Evolutionary conservation across 1,140 invertebrate genomes (phyloP).

Genomic region (Ptiloglossa arizonensis): DNA sequence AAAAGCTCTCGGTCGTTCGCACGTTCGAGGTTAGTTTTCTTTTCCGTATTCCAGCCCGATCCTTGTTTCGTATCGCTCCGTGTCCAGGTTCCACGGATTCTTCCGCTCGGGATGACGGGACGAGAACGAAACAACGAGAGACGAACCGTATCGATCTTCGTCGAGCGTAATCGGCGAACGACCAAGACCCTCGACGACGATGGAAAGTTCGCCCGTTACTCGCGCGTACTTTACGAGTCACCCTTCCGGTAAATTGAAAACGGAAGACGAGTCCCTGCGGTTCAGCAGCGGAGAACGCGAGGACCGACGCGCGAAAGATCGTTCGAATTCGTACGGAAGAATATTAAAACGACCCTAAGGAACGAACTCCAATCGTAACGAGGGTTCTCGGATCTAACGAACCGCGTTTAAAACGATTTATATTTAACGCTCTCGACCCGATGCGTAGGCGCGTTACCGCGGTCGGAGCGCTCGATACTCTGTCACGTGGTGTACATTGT

Average conservation of each 20-base stretch:
- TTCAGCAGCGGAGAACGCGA: too few relatives aligned
- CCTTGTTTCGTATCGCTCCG: not conserved
- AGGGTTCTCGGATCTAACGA: too few relatives aligned
- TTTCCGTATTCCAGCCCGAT: not conserved
- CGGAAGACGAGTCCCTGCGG: too few relatives aligned
- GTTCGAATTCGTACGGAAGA: too few relatives aligned
- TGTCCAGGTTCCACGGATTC: slow-evolving; percentile 1
- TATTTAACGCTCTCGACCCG: too few relatives aligned
- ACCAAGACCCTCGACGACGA: slow-evolving; percentile 9
- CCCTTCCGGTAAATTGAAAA: slow-evolving; percentile 34
- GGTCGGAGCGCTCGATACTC: too few relatives aligned
- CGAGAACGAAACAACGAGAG: slow-evolving; percentile 11
- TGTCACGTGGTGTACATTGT: too few relatives aligned
- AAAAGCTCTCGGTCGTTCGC: slow-evolving; percentile 46
- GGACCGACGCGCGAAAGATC: too few relatives aligned
- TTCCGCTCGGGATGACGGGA: slow-evolving; percentile 31
- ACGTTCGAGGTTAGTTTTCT: slow-evolving; percentile 33
- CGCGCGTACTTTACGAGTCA: slow-evolving; percentile 31
- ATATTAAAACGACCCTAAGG: too few relatives aligned
- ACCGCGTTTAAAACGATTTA: too few relatives aligned
- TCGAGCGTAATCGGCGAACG: slow-evolving; percentile 53
- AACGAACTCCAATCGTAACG: too few relatives aligned
- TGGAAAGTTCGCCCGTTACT: slow-evolving; percentile 26
- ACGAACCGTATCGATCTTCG: slow-evolving; percentile 45
- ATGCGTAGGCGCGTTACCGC: too few relatives aligned